Evolutionary conservation across 2,797 vertebrate genomes (phyloP).

Genomic region (Vultur gryphus): DNA sequence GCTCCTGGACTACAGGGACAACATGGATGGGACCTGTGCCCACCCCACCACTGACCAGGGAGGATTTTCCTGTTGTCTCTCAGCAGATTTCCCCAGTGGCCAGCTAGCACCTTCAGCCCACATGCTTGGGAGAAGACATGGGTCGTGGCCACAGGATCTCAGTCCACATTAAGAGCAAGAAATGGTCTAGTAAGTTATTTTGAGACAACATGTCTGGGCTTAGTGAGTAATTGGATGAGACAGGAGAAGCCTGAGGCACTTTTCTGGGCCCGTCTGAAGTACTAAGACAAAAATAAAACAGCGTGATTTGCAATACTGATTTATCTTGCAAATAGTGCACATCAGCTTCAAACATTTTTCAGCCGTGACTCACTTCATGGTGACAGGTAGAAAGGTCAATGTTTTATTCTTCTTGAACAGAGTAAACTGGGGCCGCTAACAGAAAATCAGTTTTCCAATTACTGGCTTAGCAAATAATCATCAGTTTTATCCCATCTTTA

Average conservation of each 20-base stretch:
- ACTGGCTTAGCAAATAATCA: neutral
- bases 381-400: constrained; percentile 24
- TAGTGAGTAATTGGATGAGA: neutral
- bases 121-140: accelerated
- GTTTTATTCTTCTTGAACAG: neutral
- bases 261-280: neutral
- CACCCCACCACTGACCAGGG: neutral
- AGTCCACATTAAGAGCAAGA: neutral
- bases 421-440: neutral
- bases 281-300: neutral
- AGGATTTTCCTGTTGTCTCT: neutral
- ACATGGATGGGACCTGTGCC: neutral
- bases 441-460: constrained; percentile 3
- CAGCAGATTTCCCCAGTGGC: neutral
- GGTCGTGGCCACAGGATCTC: neutral
- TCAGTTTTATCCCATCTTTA: neutral
- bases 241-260: neutral
- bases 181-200: neutral
- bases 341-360: neutral
- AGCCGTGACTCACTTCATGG: neutral
- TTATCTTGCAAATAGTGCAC: neutral
- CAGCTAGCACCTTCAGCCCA: neutral
- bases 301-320: neutral
- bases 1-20: neutral
- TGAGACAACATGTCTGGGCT: neutral